These are phyloP conservation scores for Eucriotettix oculatus DNA, from an alignment of 2,888 invertebrate species.

Conservation along the genomic window DNA sequence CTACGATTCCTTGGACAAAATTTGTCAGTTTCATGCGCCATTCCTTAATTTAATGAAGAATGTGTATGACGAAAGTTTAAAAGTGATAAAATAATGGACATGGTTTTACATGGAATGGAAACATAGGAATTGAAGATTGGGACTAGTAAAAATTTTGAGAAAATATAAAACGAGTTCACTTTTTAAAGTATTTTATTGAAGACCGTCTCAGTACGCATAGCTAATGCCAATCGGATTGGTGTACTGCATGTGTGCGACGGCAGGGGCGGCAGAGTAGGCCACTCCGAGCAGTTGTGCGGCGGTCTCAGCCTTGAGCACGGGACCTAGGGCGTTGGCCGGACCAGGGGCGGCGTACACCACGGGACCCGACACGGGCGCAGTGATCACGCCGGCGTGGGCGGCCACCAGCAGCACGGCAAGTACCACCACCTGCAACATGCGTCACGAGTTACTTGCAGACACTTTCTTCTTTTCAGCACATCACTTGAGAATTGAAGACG, in stretches of 20 bases:
- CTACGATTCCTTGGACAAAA: too few relatives aligned
- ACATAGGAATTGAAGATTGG: too few relatives aligned
- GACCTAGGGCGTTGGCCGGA: slow-evolving; percentile 39
- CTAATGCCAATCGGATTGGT: slow-evolving; percentile 34
- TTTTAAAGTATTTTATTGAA: neutral
- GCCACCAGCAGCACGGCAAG: slow-evolving; percentile 25
- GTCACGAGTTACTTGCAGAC: neutral
- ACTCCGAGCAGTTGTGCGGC: slow-evolving; percentile 19
- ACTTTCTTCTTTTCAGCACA: too few relatives aligned
- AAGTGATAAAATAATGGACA: too few relatives aligned
- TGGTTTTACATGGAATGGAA: too few relatives aligned
- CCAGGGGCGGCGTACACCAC: slow-evolving; percentile 7
- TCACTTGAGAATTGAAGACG: too few relatives aligned
- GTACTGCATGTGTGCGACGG: slow-evolving; percentile 34
- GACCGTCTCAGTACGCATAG: slow-evolving; percentile 24
- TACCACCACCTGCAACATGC: neutral
- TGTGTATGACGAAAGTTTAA: too few relatives aligned
- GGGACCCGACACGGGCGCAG: slow-evolving; percentile 14
- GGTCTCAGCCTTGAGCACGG: slow-evolving; percentile 17
- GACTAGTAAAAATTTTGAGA: too few relatives aligned
- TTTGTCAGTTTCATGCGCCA: too few relatives aligned
- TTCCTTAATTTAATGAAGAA: too few relatives aligned
- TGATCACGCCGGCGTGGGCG: slow-evolving; percentile 29
- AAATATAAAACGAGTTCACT: too few relatives aligned
- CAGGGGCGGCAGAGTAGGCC: slow-evolving; percentile 17